Conservation (phyloP, 2,888 invertebrate genomes). For the Lymantria monacha region DNA sequence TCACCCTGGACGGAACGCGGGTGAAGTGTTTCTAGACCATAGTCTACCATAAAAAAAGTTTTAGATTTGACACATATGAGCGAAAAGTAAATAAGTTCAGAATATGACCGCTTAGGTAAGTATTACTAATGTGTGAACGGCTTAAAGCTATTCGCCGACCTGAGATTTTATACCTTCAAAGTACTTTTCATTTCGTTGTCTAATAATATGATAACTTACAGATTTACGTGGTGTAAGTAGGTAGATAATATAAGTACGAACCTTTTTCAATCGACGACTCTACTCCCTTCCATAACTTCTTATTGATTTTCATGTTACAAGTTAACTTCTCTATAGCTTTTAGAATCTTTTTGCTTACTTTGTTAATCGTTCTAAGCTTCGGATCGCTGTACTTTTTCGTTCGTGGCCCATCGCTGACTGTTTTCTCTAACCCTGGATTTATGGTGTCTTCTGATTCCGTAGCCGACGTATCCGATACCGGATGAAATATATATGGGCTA, state of each 20-base stretch:
- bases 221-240: no score
- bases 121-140: no score
- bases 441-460: slow-evolving; percentile 73
- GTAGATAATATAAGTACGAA: slow-evolving; percentile 13
- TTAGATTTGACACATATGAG: background rate
- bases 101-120: no score
- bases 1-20: no score
- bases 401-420: slow-evolving; percentile 54
- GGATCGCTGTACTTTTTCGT: slow-evolving; percentile 74
- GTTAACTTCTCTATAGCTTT: slow-evolving; percentile 72
- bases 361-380: slow-evolving; percentile 75
- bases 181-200: no score
- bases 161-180: no score
- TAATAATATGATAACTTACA: no score
- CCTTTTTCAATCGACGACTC: slow-evolving; percentile 3
- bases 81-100: no score
- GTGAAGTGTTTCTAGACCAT: no score
- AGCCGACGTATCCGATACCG: slow-evolving; percentile 70
- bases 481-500: slow-evolving; percentile 71
- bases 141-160: no score
- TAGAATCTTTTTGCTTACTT: slow-evolving; percentile 76
- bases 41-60: no score
- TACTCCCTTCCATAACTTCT: slow-evolving; percentile 47
- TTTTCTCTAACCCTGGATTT: slow-evolving; percentile 68
- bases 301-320: slow-evolving; percentile 64